A percentile compares a stretch with the other conserved stretches of the same genome.
These are phyloP conservation scores for Nomada ferruginata DNA, from an alignment of 2,888 invertebrate species.

Conservation along the genomic window DNA sequence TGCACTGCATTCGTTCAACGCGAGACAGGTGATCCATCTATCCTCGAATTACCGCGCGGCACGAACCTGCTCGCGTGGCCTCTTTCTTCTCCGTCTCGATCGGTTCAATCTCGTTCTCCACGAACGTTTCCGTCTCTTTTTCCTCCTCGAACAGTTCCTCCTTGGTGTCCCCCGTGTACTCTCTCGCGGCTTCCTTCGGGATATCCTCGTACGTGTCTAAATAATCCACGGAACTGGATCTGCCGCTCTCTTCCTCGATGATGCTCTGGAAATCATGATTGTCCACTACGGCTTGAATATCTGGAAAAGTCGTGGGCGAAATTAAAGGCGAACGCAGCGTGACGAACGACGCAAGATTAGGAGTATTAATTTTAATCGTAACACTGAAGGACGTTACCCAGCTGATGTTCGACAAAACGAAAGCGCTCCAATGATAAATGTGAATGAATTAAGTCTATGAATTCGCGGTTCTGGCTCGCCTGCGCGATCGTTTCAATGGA, in stretches of 20 bases:
- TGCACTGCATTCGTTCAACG: constrained; percentile 8
- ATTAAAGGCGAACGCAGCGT: neutral
- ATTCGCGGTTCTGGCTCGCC: neutral
- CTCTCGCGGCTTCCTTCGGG: constrained; percentile 56
- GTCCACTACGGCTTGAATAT: constrained; percentile 48
- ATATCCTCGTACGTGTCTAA: constrained; percentile 42
- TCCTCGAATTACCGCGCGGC: constrained; percentile 49
- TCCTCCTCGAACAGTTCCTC: constrained; percentile 41
- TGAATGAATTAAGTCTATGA: constrained; percentile 5
- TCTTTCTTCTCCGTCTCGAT: constrained; percentile 53
- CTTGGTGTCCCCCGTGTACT: constrained; percentile 43
- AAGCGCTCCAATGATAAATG: constrained; percentile 30
- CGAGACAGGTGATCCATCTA: constrained; percentile 47
- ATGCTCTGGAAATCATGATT: constrained; percentile 47
- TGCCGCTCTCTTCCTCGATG: constrained; percentile 43
- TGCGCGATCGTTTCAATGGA: constrained; percentile 3
- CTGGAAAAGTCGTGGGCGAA: constrained; percentile 32
- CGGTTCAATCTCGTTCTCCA: constrained; percentile 53
- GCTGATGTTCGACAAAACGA: constrained; percentile 25
- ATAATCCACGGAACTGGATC: constrained; percentile 41
- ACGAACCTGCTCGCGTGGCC: constrained; percentile 72
- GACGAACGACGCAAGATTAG: too few species aligned
- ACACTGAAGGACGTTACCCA: constrained; percentile 10
- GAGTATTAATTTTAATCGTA: neutral
- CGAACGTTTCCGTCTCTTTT: constrained; percentile 61